Evolutionary conservation across 2,888 invertebrate species (phyloP), one percentile per base, ranked within the genome.

Genomic region (Tethea ocularis): DNA sequence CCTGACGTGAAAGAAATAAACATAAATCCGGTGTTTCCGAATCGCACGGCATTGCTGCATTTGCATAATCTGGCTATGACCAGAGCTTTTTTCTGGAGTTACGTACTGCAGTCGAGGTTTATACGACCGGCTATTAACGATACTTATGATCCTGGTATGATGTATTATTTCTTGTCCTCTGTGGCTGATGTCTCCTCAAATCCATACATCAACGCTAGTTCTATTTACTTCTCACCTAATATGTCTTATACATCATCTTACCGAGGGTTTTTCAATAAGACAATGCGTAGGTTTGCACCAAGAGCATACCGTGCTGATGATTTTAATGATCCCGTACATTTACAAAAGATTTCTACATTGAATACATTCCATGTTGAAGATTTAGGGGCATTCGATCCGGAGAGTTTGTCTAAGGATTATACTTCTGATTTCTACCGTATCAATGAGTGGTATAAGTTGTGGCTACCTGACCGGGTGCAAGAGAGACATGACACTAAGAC

Each of bases 51-150:
- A 24, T 88, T 99, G 73, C 91, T 99, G 60, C 98, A 99, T 91
- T 91, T 99, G 61, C 99, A 99, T 86, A 99, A 99, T 86, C 96
- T 99, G 96, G 99, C 99, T n/a, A 93, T 99, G 83, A 98, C 97
- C 84, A 93, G 99, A 72, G 98, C 98, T 0, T 99, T 98, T 87
- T 99, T 97, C 87, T 99, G 97, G 97, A 98, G 98, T 86, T 98
- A 98, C 73, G 97, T 98, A 61, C 94, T 98, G 0, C 98, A 98
- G 82, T 97, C 97, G 26, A 94, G 98, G 66, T 97, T 98, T 74
- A 98, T 98, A 70, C 93, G 98, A 29, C 98, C 98, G 0, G 97
- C 97, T 0, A 97, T 97, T 23, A 98, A 97, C 81, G 97, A 98
- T 77, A 97, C 98, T 0, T 97, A 98, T 73, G 99, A 99, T 89